phyloP scores from a whole-genome alignment of 1,140 invertebrate species.

The Temnothorax longispinosus region DNA sequence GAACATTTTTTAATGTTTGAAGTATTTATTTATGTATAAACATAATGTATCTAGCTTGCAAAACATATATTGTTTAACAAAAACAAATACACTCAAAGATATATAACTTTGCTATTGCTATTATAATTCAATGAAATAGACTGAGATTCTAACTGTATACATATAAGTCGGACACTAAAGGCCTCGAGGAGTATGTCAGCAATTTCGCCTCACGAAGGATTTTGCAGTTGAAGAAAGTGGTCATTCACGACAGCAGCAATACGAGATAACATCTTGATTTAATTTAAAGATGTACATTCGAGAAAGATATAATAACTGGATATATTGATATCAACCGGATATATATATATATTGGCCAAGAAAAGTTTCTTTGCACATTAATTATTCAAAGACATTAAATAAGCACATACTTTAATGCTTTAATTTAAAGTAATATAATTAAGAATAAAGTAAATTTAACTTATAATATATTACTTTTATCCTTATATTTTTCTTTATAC shows the following conservation, averaged over 20 bases:
- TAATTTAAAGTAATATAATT: not conserved
- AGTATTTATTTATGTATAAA: slow-evolving; percentile 1
- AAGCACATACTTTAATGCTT: not conserved
- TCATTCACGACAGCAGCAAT: slow-evolving; percentile 62
- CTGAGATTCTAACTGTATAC: slow-evolving; percentile 6
- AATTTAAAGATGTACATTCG: slow-evolving; percentile 45
- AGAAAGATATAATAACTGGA: slow-evolving; percentile 1
- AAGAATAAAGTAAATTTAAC: not conserved
- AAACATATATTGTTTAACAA: not conserved
- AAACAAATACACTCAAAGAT: not conserved
- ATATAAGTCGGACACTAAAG: slow-evolving; percentile 76
- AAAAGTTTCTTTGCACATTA: not conserved
- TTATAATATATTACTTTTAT: not conserved
- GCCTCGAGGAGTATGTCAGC: slow-evolving; percentile 80
- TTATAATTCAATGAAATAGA: not conserved
- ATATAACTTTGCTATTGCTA: not conserved
- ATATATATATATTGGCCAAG: not conserved
- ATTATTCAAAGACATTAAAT: not conserved
- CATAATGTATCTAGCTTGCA: not conserved
- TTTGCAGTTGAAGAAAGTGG: slow-evolving; percentile 77
- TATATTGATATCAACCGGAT: not conserved
- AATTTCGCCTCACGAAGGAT: slow-evolving; percentile 70
- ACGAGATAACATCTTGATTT: slow-evolving; percentile 18
- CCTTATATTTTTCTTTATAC: not conserved
- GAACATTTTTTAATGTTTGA: not conserved